Evolutionary conservation across 2,888 invertebrate genomes (phyloP).

Genomic region (Ellobium chinense): DNA sequence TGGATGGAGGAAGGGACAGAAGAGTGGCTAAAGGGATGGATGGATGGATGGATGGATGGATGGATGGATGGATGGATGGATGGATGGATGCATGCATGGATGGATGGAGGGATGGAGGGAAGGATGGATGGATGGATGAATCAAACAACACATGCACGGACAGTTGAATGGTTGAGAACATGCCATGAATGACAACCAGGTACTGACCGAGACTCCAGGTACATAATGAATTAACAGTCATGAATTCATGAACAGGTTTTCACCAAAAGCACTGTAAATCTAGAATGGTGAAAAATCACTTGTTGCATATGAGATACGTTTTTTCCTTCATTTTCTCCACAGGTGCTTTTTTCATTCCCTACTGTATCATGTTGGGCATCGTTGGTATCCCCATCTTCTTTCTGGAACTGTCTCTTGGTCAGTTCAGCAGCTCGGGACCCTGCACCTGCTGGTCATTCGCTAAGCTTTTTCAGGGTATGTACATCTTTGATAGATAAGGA

Average conservation of each 20-base stretch:
- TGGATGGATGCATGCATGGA: not conserved
- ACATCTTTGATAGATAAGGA: too few relatives aligned
- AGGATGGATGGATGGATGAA: not conserved
- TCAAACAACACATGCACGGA: not conserved
- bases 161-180: not conserved
- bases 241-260: too few relatives aligned
- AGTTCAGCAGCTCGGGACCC: constrained; percentile 76
- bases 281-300: too few relatives aligned
- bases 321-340: constrained; percentile 42
- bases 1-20: not conserved
- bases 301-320: too few relatives aligned
- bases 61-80: not conserved
- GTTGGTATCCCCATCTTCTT: constrained; percentile 78
- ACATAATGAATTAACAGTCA: too few relatives aligned
- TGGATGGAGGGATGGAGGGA: not conserved
- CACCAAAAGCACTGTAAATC: too few relatives aligned
- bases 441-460: constrained; percentile 78
- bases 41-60: too few relatives aligned
- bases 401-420: constrained; percentile 77
- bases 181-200: not conserved
- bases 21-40: not conserved
- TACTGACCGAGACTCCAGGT: too few relatives aligned
- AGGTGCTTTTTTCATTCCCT: constrained; percentile 77
- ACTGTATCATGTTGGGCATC: constrained; percentile 74
- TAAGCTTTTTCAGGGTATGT: constrained; percentile 73